phyloP scores from a whole-genome alignment of 2,888 invertebrate species.

The Leptopilina drosophilae region DNA sequence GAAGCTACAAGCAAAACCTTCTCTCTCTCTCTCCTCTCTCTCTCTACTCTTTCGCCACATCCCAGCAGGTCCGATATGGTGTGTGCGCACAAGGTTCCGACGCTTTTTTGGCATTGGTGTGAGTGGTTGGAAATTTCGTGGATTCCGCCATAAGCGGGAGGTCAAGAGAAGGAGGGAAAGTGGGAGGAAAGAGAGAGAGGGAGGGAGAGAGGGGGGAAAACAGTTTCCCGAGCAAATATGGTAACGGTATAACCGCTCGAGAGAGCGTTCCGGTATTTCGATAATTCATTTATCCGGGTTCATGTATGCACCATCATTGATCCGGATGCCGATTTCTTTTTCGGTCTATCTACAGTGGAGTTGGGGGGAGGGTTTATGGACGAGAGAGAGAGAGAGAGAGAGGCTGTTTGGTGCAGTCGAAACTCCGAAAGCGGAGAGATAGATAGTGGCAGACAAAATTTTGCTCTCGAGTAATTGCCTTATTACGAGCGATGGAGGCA shows the following conservation, averaged over 20 bases:
- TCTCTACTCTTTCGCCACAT: slow-evolving; percentile 7
- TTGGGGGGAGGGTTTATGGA: not conserved
- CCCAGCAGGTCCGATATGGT: slow-evolving; percentile 13
- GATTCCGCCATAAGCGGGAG: slow-evolving; percentile 44
- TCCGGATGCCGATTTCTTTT: slow-evolving; percentile 48
- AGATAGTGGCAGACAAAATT: slow-evolving; percentile 27
- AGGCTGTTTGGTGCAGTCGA: not conserved
- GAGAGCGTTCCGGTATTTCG: slow-evolving; percentile 57
- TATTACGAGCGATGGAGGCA: slow-evolving; percentile 42
- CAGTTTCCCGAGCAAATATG: slow-evolving; percentile 53
- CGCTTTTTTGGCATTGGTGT: slow-evolving; percentile 45
- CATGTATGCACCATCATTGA: slow-evolving; percentile 52
- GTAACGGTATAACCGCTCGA: slow-evolving; percentile 49
- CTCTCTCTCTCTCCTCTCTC: slow-evolving; percentile 20
- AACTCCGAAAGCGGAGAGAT: not conserved
- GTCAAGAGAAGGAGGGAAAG: not conserved
- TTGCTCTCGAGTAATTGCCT: slow-evolving; percentile 40
- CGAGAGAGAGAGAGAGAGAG: not conserved
- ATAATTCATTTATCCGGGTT: slow-evolving; percentile 61
- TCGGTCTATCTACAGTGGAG: slow-evolving; percentile 29
- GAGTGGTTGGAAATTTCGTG: slow-evolving; percentile 53
- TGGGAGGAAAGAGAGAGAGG: not conserved
- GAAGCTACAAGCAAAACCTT: slow-evolving; percentile 36
- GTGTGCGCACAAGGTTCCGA: slow-evolving; percentile 22
- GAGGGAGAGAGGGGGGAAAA: not conserved